Percentiles rank a stretch among this genome's conserved stretches.
phyloP scores from a whole-genome alignment of 1,140 invertebrate species.

The Diprion similis region DNA sequence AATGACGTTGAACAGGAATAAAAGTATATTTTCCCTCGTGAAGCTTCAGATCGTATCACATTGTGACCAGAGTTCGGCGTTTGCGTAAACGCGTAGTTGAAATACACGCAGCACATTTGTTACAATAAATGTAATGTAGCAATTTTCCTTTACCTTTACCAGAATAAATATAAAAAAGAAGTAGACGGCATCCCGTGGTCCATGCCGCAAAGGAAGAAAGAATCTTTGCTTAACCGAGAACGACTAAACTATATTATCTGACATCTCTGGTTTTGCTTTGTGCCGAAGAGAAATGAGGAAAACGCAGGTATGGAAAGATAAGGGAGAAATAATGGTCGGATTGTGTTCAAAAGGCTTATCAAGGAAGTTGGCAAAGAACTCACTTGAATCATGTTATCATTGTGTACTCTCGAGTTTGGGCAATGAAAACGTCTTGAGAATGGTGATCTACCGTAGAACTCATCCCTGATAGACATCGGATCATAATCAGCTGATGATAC shows the following conservation, averaged over 20 bases:
- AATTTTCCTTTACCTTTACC: neutral
- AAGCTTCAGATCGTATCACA: too few relatives aligned
- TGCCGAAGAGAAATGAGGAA: neutral
- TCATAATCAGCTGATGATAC: too few relatives aligned
- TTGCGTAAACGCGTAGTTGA: too few relatives aligned
- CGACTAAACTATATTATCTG: constrained; percentile 1
- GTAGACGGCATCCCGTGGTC: neutral
- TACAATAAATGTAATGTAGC: neutral
- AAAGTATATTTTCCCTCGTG: too few relatives aligned
- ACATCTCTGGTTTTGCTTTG: constrained; percentile 7
- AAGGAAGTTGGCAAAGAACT: constrained; percentile 11
- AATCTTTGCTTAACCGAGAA: neutral
- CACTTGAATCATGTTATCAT: neutral
- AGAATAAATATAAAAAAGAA: neutral
- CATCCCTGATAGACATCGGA: neutral
- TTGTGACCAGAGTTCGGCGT: too few relatives aligned
- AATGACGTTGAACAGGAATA: too few relatives aligned
- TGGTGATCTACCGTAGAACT: too few relatives aligned
- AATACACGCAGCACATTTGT: too few relatives aligned
- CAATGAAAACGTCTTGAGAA: neutral
- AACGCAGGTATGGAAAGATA: constrained; percentile 10
- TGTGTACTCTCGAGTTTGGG: neutral
- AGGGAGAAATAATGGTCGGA: neutral
- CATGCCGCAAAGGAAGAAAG: neutral
- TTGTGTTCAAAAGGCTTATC: constrained; percentile 11